Conservation (phyloP, 2,113 vertebrate species). For the Perca schrenkii region DNA sequence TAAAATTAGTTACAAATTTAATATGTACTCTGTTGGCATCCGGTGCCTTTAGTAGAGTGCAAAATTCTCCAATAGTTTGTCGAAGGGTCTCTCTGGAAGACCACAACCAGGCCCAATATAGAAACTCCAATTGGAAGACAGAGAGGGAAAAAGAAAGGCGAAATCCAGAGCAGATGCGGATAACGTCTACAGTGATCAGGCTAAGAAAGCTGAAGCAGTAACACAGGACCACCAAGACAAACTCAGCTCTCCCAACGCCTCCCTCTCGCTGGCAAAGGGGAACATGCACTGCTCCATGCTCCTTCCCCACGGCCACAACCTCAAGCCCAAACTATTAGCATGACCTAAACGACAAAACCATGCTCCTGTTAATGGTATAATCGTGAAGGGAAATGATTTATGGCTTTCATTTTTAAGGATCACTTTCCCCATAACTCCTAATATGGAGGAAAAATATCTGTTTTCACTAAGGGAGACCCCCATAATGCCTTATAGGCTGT, state of each 20-base stretch:
- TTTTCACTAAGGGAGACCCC: constrained; percentile 82
- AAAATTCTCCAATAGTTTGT: constrained; percentile 89
- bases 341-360: constrained; percentile 85
- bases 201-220: constrained; percentile 52
- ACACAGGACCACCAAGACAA: constrained; percentile 70
- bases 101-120: constrained; percentile 88
- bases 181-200: constrained; percentile 58
- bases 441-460: constrained; percentile 84
- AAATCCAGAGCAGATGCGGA: constrained; percentile 85
- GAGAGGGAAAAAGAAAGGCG: constrained; percentile 50
- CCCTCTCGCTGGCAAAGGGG: constrained; percentile 53
- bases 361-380: constrained; percentile 85
- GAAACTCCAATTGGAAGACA: constrained; percentile 82
- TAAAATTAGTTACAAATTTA: constrained; percentile 98
- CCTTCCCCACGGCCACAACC: constrained; percentile 72
- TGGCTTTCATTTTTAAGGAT: constrained; percentile 86
- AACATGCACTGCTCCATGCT: constrained; percentile 52
- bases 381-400: constrained; percentile 84
- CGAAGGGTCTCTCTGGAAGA: constrained; percentile 86
- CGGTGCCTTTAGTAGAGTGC: constrained; percentile 85
- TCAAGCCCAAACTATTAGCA: constrained; percentile 81
- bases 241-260: constrained; percentile 65
- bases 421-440: constrained; percentile 83
- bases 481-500: constrained; percentile 80
- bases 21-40: constrained; percentile 88